A percentile compares a stretch with the other conserved stretches of the same genome.
Conservation (phyloP, 2,797 vertebrate genomes). For the Hozukius guyotensis region DNA sequence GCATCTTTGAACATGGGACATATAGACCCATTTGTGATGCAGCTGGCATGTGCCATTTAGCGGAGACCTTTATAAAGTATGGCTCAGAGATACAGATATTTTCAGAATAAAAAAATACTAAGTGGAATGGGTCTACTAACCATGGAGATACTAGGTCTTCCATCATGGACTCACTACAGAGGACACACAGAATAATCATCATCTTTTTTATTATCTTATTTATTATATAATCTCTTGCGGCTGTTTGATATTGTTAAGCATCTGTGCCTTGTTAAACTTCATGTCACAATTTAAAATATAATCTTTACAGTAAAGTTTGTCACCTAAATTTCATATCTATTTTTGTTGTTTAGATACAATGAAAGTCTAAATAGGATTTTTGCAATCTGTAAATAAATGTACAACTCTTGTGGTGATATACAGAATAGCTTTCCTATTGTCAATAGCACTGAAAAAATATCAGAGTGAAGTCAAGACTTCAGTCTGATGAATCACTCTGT, state of each 20-base stretch:
- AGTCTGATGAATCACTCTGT: slow-evolving; percentile 22
- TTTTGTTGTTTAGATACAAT: background rate
- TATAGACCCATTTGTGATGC: slow-evolving; percentile 7
- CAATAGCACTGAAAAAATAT: slow-evolving; percentile 8
- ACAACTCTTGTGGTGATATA: background rate
- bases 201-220: background rate
- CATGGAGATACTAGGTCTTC: background rate
- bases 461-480: slow-evolving; percentile 9
- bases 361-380: background rate
- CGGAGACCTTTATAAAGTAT: background rate
- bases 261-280: background rate
- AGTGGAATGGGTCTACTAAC: background rate
- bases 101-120: background rate
- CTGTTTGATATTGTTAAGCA: background rate
- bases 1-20: background rate
- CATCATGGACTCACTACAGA: background rate
- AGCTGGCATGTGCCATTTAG: background rate
- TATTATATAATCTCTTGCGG: background rate
- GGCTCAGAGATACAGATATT: background rate
- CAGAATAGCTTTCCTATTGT: background rate
- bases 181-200: background rate
- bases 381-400: background rate
- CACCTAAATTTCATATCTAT: background rate
- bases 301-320: background rate
- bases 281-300: background rate